These are phyloP conservation scores for Stegodyphus dumicola DNA, from an alignment of 1,140 invertebrate species.

Conservation along the genomic window DNA sequence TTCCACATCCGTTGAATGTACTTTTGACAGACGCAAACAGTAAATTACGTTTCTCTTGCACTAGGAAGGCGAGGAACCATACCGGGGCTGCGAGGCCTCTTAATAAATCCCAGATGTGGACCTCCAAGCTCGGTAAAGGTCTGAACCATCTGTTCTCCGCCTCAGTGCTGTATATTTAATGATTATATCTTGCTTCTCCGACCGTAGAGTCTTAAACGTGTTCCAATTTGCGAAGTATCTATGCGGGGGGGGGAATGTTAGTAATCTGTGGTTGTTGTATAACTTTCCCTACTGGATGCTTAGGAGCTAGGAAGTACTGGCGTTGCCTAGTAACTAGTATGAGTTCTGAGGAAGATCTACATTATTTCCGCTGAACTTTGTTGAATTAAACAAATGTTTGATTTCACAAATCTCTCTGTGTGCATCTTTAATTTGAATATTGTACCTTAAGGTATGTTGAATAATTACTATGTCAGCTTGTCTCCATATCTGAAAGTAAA, in stretches of 20 bases:
- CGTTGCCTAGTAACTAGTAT: no score
- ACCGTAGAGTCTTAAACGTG: slow-evolving; percentile 4
- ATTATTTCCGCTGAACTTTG: no score
- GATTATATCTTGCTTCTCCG: slow-evolving; percentile 31
- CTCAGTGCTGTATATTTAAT: slow-evolving; percentile 49
- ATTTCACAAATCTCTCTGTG: no score
- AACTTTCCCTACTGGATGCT: no score
- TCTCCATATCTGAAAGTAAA: no score
- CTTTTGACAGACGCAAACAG: slow-evolving; percentile 50
- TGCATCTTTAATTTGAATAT: no score
- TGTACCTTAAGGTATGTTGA: no score
- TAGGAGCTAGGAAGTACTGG: no score
- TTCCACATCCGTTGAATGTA: slow-evolving; percentile 13
- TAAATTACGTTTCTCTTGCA: slow-evolving; percentile 45
- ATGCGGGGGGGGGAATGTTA: neutral
- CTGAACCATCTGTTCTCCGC: slow-evolving; percentile 33
- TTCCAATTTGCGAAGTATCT: slow-evolving; percentile 35
- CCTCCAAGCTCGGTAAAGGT: slow-evolving; percentile 19
- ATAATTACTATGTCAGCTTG: no score
- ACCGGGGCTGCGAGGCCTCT: neutral
- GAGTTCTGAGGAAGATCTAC: no score
- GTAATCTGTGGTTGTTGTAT: neutral
- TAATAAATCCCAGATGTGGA: slow-evolving; percentile 52
- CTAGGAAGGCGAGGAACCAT: neutral
- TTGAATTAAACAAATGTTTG: no score